Evolutionary conservation across 2,888 invertebrate genomes (phyloP), one percentile per base, ranked within the genome.

Genomic region (Helleia helle): DNA sequence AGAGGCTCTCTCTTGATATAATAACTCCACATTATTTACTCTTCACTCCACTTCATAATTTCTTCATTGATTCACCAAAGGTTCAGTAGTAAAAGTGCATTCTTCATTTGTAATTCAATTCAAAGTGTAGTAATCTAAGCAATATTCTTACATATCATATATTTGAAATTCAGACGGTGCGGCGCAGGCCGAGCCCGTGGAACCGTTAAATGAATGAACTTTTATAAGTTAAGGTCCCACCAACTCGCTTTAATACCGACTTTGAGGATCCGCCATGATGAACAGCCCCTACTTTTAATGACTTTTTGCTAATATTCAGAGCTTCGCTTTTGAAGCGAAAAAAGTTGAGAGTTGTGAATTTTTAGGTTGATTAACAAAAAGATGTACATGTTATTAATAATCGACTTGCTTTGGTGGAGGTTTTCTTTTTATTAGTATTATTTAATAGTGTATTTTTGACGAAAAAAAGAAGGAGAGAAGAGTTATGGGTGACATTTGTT

Each of bases 121-220:
- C n/a, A n/a, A n/a, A n/a, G n/a, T n/a, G n/a, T n/a, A n/a, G n/a
- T n/a, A n/a, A n/a, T n/a, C n/a, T n/a, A n/a, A 36, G 34, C 24
- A 41, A 28, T 34, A 12, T 29, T 37, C 27, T 52, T 49, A 46
- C 49, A 41, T 42, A 47, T 55, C 49, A 53, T 54, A 63, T 52
- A 51, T 75, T 79, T 74, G 62, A 71, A 71, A 75, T 76, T 75
- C 71, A 59, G 61, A 61, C 62, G 57, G 59, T 57, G 56, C 43
- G 39, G 40, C 38, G 29, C 54, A 54, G 44, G 47, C 46, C 61
- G 63, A 55, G 71, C 62, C 70, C 81, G 75, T 59, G 71, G 68
- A 66, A 76, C 62, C 83, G 83, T 81, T 80, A 83, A 84, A 84
- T 84, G 83, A 83, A 81, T 80, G 74, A 83, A 84, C 80, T 84